Evolutionary conservation across 2,888 invertebrate genomes (phyloP).

Genomic region (Tillus elongatus): DNA sequence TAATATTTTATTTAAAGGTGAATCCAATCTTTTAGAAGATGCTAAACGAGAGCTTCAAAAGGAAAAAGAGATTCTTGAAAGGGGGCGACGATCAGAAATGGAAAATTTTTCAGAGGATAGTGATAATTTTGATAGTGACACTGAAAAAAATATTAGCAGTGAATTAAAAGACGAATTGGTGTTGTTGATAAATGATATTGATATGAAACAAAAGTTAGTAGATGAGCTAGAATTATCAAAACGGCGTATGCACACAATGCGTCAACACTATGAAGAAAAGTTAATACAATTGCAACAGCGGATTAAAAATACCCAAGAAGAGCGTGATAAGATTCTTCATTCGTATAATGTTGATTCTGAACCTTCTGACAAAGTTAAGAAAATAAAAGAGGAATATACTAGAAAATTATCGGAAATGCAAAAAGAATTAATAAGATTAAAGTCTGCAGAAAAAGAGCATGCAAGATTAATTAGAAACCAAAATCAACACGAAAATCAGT

Average conservation of each 20-base stretch:
- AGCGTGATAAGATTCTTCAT: constrained; percentile 80
- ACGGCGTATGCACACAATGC: constrained; percentile 72
- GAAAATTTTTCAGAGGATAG: constrained; percentile 49
- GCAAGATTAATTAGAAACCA: constrained; percentile 74
- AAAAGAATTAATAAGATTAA: constrained; percentile 72
- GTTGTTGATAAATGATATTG: constrained; percentile 85
- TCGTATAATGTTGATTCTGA: constrained; percentile 39
- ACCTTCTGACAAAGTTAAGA: constrained; percentile 64
- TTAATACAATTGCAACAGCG: constrained; percentile 71
- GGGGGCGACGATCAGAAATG: constrained; percentile 41
- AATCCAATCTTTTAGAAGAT: constrained; percentile 54
- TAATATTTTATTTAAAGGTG: constrained; percentile 21
- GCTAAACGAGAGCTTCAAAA: constrained; percentile 74
- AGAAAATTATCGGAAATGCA: constrained; percentile 75
- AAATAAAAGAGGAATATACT: constrained; percentile 84
- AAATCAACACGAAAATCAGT: constrained; percentile 64
- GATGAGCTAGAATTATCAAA: constrained; percentile 89
- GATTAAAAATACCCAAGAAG: constrained; percentile 81
- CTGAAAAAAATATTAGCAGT: constrained; percentile 46
- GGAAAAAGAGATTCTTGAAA: constrained; percentile 44
- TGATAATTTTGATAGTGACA: constrained; percentile 50
- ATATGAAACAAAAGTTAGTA: constrained; percentile 87
- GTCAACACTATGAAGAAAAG: constrained; percentile 88
- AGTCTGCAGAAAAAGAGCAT: constrained; percentile 84
- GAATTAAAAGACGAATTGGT: constrained; percentile 75